Evolutionary conservation across 37 sponge, comb jelly and placozoan genomes (phyloP), one percentile per base, ranked within the genome.

Genomic region (Eunapius fragilis): DNA sequence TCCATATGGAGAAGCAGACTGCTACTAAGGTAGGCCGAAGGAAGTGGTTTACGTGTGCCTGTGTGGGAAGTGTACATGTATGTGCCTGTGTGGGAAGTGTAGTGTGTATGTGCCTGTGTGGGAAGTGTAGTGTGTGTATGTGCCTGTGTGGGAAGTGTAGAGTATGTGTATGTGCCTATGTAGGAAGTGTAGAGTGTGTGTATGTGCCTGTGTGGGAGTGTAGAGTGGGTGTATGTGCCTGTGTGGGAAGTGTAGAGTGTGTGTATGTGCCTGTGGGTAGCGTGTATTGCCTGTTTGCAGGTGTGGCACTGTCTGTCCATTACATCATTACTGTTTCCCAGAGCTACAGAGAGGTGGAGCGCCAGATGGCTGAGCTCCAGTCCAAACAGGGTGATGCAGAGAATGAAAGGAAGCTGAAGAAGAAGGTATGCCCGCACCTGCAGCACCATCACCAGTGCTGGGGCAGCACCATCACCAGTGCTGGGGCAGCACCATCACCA

Each of bases 1-100:
- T 92, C 68, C 95, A 96, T 67, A 92, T 90, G 33, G 93, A 93
- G 78, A 97, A 92, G 85, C 90, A 91, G 48, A 50, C 85, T 25
- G 98, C 95, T 45, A 72, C 91, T 31, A 94, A 92, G 92, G 98
- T 98, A 38, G 36, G 93, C 70, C 17, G 26, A 68, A 67, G 68
- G 68, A 30, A 33, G 68, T 75, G 35, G 76, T 34, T 4, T 78
- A 67, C 58, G 3, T 36, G 73, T 71, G 73, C 2, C 27, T 71
- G 9, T 3, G 25, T 37, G 23, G 30, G 45, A 47, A 9, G 27
- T 71, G 38, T 41, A 0, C 33, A 74, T 80, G 68, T 24, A 58
- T 58, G 58, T 58, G 17, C 14, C 1, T 58, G 58, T 13, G 14
- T 13, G 25, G 25, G 30, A 28, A 72, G 10, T 32, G 14, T 32